Base-by-base conservation (phyloP, 1,140 invertebrate genomes). In the Stegodyphus mimosarum region DNA sequence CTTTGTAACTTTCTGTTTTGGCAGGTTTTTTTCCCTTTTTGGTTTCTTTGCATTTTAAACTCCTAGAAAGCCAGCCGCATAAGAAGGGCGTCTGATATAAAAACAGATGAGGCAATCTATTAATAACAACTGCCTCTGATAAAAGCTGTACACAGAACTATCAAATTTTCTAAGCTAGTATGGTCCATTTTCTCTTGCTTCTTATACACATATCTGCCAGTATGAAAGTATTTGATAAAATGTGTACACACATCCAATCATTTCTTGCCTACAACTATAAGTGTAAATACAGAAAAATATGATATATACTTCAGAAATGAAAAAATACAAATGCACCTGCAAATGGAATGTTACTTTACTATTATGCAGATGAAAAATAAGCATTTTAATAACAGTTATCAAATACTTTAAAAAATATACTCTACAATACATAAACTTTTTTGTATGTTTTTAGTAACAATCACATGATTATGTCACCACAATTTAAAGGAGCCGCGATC, bases 261-360 rank as follows among this genome's bases (percentile, higher is more conserved):
- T 49, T 53, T 51, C 52, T 70, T 17, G 72, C 48, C 81, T 75
- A 84, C 17, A 74, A 60, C 49, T 84, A 69, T 84, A 78, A 71
- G 76, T 81, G 78, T 81, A 81, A 84, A 84, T 84, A 84, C 81
- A 84, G 81, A 84, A 84, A 84, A 84, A 84, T 84, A 84, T 63
- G 15, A 75, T 76, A 69, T 69, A 73, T 73, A 73, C 73, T 84
- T 69, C 60, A 76, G 81, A 84, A 84, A 84, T 84, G 55, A 84
- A 84, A 81, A 84, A 84, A 84, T 84, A 84, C 81, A 84, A 84
- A 83, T 83, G 70, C 80, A 74, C 50, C 80, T 83, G 80, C 80
- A 75, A 83, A 84, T 84, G 81, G 81, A 84, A 84, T 84, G 81
- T 84, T 76, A 10, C 49, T 84, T 79, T 84, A 75, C 81, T 84